Conservation (phyloP, 2,113 vertebrate genomes). For the Misgurnus anguillicaudatus region DNA sequence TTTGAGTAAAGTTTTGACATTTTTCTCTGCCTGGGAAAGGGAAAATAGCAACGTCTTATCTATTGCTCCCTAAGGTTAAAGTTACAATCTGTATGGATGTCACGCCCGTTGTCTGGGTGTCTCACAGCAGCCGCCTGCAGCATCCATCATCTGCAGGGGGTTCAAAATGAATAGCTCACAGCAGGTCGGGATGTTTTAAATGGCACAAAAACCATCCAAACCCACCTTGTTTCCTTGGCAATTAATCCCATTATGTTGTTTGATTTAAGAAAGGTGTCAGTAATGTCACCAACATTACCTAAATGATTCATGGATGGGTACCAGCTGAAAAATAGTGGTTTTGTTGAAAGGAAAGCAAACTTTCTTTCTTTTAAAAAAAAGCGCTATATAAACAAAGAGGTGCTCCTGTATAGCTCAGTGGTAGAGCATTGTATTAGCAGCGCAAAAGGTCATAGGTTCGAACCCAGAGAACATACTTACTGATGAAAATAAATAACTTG, state of each 20-base stretch:
- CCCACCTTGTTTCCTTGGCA: constrained; percentile 26
- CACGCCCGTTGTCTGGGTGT: constrained; percentile 40
- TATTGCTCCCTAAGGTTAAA: constrained; percentile 20
- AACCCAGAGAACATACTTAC: too few species aligned
- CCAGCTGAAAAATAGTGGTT: neutral
- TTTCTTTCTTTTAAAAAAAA: neutral
- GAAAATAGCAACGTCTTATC: constrained; percentile 17
- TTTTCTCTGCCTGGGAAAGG: neutral
- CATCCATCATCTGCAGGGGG: constrained; percentile 53
- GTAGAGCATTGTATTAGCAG: too few species aligned
- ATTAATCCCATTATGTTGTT: constrained; percentile 35
- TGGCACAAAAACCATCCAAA: constrained; percentile 16
- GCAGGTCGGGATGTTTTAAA: constrained; percentile 39
- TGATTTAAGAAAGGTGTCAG: constrained; percentile 22
- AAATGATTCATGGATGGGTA: neutral
- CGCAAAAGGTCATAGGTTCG: too few species aligned
- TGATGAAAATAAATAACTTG: too few species aligned
- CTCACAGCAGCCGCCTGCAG: constrained; percentile 25
- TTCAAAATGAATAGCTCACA: constrained; percentile 50
- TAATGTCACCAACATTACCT: constrained; percentile 6
- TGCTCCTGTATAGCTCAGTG: too few species aligned
- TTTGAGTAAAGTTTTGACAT: neutral
- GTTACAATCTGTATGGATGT: constrained; percentile 44
- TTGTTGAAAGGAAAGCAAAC: neutral
- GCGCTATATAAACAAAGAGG: too few species aligned